phyloP scores from a whole-genome alignment of 1,140 invertebrate genomes.

The Antheraea pernyi region DNA sequence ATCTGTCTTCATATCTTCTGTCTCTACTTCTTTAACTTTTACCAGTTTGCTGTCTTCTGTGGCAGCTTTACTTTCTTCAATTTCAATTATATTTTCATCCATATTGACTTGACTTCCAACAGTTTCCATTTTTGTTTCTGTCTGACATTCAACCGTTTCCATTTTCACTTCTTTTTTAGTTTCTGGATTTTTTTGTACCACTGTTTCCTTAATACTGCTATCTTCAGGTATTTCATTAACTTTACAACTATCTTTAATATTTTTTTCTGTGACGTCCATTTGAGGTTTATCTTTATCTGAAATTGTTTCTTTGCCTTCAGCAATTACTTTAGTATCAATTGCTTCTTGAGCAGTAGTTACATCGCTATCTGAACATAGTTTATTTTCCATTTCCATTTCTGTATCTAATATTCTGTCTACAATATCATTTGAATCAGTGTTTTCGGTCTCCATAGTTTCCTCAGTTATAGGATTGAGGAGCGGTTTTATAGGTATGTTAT shows the following conservation, averaged over 20 bases:
- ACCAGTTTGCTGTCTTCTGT: constrained; percentile 24
- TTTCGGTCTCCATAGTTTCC: constrained; percentile 66
- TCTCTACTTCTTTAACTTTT: constrained; percentile 16
- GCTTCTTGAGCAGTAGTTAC: constrained; percentile 23
- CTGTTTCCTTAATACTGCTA: constrained; percentile 28
- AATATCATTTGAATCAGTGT: constrained; percentile 59
- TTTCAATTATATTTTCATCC: constrained; percentile 1
- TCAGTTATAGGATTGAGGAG: constrained; percentile 60
- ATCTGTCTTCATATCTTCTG: background rate
- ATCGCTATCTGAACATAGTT: constrained; percentile 36
- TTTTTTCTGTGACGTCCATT: constrained; percentile 4
- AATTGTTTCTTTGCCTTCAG: constrained; percentile 18
- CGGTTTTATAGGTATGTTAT: constrained; percentile 61
- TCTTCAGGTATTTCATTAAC: constrained; percentile 18
- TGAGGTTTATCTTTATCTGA: constrained; percentile 12
- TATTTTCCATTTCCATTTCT: constrained; percentile 58
- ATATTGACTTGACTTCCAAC: constrained; percentile 20
- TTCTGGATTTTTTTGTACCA: constrained; percentile 20
- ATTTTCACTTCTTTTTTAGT: constrained; percentile 21
- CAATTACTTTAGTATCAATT: constrained; percentile 28
- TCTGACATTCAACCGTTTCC: constrained; percentile 16
- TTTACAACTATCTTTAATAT: constrained; percentile 4
- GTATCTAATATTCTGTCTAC: constrained; percentile 61
- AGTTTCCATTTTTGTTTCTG: background rate
- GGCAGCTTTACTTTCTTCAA: constrained; percentile 1